Evolutionary conservation across 2,888 invertebrate species (phyloP).

Genomic region (Lysandra bellargus): DNA sequence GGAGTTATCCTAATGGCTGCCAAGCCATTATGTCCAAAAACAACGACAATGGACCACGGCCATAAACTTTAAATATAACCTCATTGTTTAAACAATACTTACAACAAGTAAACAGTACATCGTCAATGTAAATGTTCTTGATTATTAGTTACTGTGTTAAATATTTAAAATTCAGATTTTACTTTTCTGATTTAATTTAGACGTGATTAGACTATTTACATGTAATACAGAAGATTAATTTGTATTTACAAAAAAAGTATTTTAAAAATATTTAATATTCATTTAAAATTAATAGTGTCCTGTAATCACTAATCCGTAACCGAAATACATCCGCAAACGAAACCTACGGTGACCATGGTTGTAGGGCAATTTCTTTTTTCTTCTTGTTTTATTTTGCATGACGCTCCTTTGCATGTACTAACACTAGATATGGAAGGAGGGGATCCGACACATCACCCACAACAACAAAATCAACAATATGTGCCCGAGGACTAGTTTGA

Average conservation of each 20-base stretch:
- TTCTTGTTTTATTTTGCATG: neutral
- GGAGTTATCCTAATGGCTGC: neutral
- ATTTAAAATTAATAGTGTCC: neutral
- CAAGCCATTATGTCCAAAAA: slow-evolving; percentile 14
- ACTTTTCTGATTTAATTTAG: neutral
- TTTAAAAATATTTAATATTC: no score
- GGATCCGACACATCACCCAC: slow-evolving; percentile 93
- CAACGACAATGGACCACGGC: slow-evolving; percentile 5
- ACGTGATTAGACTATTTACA: neutral
- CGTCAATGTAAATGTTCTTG: neutral
- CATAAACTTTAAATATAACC: neutral
- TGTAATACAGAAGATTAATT: neutral
- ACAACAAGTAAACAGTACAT: neutral
- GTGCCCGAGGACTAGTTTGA: slow-evolving; percentile 95
- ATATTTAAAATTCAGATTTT: neutral
- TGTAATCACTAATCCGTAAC: neutral
- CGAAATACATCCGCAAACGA: neutral
- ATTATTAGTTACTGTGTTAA: neutral
- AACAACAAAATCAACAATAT: slow-evolving; percentile 98
- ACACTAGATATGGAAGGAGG: slow-evolving; percentile 93
- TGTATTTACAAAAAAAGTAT: neutral
- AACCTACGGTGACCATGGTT: neutral
- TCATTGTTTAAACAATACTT: neutral
- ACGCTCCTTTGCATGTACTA: slow-evolving; percentile 49
- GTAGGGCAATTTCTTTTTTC: neutral